Conservation (phyloP, 2,113 vertebrate species). For the Ptychochromis oligacanthus region DNA sequence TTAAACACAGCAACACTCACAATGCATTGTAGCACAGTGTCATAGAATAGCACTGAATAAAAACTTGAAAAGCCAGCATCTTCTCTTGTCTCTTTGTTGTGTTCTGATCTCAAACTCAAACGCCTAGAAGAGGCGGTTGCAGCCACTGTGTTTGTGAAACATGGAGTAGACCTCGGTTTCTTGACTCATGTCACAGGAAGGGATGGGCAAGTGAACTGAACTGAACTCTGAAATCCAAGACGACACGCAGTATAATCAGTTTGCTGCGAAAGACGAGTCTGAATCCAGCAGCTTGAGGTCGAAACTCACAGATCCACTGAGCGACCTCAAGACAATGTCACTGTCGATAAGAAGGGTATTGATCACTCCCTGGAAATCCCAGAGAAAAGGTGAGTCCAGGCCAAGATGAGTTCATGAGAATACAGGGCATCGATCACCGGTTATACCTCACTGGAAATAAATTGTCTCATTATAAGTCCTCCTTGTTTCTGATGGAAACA, state of each 20-base stretch:
- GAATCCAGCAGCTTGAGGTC: neutral
- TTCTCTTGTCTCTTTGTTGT: neutral
- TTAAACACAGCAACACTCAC: no score
- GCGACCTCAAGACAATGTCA: slow-evolving; percentile 18
- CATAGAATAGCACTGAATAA: neutral
- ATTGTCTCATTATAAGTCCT: slow-evolving; percentile 19
- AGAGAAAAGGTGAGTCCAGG: neutral
- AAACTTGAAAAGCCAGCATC: neutral
- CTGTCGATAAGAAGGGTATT: slow-evolving; percentile 21
- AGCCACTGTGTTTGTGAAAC: neutral
- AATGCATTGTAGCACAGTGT: neutral
- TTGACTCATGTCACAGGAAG: neutral
- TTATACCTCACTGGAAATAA: slow-evolving; percentile 37
- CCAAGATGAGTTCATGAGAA: slow-evolving; percentile 35
- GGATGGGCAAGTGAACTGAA: neutral
- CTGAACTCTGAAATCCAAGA: neutral
- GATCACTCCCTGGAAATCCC: slow-evolving; percentile 12
- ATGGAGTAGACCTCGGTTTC: neutral
- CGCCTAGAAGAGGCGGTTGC: neutral
- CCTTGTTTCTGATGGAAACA: slow-evolving; percentile 24
- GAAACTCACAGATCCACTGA: fast-evolving
- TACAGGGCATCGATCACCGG: slow-evolving; percentile 45
- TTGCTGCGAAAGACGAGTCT: neutral
- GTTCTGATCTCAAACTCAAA: neutral
- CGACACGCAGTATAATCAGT: neutral